A percentile compares a stretch with the other conserved stretches of the same genome.
These are phyloP conservation scores for Boloria selene DNA, from an alignment of 2,888 invertebrate genomes.

Conservation along the genomic window DNA sequence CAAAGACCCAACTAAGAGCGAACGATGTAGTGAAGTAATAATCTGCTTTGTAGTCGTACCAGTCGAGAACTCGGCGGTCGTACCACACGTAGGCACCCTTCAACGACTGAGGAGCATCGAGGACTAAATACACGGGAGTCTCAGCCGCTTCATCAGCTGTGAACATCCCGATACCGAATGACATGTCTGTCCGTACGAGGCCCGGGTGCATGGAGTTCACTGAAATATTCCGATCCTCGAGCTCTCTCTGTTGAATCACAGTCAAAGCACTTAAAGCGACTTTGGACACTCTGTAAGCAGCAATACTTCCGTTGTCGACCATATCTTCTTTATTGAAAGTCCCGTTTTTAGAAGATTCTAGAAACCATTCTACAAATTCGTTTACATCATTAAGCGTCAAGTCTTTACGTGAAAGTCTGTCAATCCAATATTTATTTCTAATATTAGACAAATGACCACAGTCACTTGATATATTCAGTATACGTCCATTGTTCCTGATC, in stretches of 20 bases:
- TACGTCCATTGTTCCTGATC: constrained; percentile 84
- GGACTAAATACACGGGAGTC: constrained; percentile 79
- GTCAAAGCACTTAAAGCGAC: constrained; percentile 87
- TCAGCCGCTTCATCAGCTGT: constrained; percentile 80
- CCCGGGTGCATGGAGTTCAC: constrained; percentile 88
- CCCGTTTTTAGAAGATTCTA: constrained; percentile 65
- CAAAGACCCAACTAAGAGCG: too few species aligned
- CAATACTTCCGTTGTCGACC: constrained; percentile 77
- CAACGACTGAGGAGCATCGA: constrained; percentile 75
- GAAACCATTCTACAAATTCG: constrained; percentile 84
- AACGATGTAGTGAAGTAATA: too few species aligned
- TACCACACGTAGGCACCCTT: constrained; percentile 86
- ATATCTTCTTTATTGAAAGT: constrained; percentile 51
- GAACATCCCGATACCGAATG: constrained; percentile 81
- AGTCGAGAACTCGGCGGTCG: constrained; percentile 80
- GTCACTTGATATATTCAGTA: constrained; percentile 88
- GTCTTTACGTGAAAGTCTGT: constrained; percentile 54
- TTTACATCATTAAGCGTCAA: constrained; percentile 57
- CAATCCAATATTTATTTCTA: constrained; percentile 69
- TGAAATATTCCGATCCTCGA: constrained; percentile 80
- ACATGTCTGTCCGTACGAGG: constrained; percentile 90
- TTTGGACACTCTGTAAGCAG: constrained; percentile 87
- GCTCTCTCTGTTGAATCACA: constrained; percentile 84
- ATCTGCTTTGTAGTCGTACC: constrained; percentile 56
- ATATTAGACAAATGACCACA: constrained; percentile 84